These are phyloP conservation scores for Myotis planiceps DNA, from an alignment of 2,797 vertebrate species.

Conservation along the genomic window DNA sequence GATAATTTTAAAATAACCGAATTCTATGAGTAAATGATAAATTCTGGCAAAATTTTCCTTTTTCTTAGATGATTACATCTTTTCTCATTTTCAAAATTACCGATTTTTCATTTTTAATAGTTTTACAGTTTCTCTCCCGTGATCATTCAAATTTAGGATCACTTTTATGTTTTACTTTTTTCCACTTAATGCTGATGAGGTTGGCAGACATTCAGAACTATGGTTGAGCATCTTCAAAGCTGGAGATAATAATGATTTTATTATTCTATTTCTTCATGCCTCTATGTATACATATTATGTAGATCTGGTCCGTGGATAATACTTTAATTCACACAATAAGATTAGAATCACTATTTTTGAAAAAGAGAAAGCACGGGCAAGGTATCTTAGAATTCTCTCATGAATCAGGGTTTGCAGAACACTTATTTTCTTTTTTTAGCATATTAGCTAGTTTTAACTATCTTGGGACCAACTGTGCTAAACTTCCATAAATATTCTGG, in stretches of 20 bases:
- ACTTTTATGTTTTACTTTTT: not conserved
- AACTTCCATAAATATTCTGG: conserved; percentile 66
- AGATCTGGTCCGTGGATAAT: conserved; percentile 14
- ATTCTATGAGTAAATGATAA: conserved; percentile 7
- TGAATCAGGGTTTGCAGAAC: not conserved
- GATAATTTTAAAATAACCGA: not conserved
- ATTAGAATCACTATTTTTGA: conserved; percentile 26
- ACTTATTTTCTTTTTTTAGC: conserved; percentile 52
- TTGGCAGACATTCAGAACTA: not conserved
- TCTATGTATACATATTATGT: not conserved
- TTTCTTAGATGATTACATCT: not conserved
- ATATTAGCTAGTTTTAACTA: conserved; percentile 46
- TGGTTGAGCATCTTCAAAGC: not conserved
- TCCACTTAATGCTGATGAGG: not conserved
- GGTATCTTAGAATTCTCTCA: not conserved
- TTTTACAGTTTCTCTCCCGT: not conserved
- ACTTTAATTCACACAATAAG: not conserved
- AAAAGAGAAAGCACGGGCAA: not conserved
- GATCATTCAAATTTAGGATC: not conserved
- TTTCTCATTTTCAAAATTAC: not conserved
- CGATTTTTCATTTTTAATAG: not conserved
- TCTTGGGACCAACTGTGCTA: conserved; percentile 20
- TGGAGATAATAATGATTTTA: not conserved
- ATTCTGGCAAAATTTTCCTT: not conserved
- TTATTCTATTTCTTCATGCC: not conserved